Evolutionary conservation across 1,140 invertebrate species (phyloP), one percentile per base, ranked within the genome.

Genomic region (Heliconius congener): DNA sequence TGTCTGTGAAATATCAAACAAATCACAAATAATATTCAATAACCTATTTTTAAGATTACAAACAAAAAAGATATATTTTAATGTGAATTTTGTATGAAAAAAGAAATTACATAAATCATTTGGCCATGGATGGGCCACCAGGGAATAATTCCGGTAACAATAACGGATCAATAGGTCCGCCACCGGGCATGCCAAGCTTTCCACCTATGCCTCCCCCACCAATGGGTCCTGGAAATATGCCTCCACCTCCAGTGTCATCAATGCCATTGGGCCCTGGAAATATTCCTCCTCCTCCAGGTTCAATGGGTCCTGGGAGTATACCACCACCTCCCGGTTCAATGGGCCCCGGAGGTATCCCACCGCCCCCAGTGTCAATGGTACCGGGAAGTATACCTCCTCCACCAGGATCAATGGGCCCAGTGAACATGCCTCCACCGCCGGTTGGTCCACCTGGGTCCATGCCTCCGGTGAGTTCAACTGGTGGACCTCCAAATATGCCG

Each of bases 161-260:
- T 84, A 87, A 87, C 55, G 73, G 71, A 72, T 42, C 90, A 6
- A 87, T 93, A 81, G 90, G 85, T 66, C 91, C 94, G 18, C 93
- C 92, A 19, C 93, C 92, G 80, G 90, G 88, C 18, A 91, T 94
- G 86, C 83, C 90, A 79, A 88, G 77, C 75, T 93, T 91, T 87
- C 91, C 91, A 30, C 87, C 91, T 42, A 93, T 92, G 88, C 91
- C 91, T 4, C 92, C 92, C 27, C 90, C 71, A 19, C 37, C 71
- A 39, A 66, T 66, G 60, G 60, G 23, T 66, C 60, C 60, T 27
- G 60, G 27, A 13, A 66, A 23, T 66, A 66, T 66, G 23, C 60
- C 60, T 27, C 60, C 60, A 30, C 60, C 60, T 30, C 60, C 60
- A 27, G 60, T 66, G 13, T 66, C 60, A 66, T 27, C 60, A 3